phyloP scores from a whole-genome alignment of 2,888 invertebrate species.

The Pyrrhia umbra region DNA sequence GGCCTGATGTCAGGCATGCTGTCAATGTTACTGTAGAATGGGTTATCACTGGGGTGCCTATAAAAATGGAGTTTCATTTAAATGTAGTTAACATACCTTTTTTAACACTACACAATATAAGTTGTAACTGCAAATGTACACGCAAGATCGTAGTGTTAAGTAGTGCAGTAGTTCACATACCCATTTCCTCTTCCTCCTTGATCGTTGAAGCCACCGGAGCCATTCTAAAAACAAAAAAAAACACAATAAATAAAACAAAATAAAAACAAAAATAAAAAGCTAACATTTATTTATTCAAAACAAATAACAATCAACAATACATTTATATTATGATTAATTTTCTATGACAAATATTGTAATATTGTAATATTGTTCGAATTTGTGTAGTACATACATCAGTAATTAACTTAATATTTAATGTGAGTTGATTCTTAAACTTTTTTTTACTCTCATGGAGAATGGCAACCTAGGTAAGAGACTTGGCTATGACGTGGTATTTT shows the following conservation, averaged over 20 bases:
- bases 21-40: constrained; percentile 99
- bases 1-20: constrained; percentile 99
- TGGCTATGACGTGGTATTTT: no score
- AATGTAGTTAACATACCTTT: constrained; percentile 11
- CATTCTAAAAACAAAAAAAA: constrained; percentile 95
- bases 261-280: constrained; percentile 75
- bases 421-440: no score
- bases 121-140: neutral
- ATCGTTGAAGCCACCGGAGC: constrained; percentile 94
- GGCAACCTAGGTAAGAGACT: no score
- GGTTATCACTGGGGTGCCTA: constrained; percentile 98
- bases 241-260: constrained; percentile 73
- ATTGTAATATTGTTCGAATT: no score
- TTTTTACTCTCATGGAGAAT: no score
- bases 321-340: constrained; percentile 38
- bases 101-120: neutral
- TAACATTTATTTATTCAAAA: constrained; percentile 76
- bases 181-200: constrained; percentile 95
- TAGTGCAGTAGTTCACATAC: constrained; percentile 88
- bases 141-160: neutral
- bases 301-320: constrained; percentile 58
- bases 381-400: no score
- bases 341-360: constrained; percentile 45
- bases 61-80: constrained; percentile 22
- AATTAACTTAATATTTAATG: no score